Conservation (phyloP, 2,797 vertebrate genomes). For the Simalia tracyae region DNA sequence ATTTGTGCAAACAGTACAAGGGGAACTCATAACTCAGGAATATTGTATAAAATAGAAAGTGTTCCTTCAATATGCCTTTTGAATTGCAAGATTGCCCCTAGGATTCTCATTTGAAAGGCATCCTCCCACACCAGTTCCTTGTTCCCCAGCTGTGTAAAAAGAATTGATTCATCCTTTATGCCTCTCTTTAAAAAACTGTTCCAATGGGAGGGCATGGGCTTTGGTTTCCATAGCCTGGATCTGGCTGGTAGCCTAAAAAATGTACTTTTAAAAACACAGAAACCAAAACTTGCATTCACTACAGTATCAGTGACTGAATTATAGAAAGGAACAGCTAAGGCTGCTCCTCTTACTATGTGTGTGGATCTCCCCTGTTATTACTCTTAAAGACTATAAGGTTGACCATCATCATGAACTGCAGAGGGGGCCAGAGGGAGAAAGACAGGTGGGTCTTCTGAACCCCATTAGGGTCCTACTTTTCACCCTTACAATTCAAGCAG, state of each 20-base stretch:
- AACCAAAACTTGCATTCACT: neutral
- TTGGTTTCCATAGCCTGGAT: neutral
- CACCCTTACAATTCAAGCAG: neutral
- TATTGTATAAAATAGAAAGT: neutral
- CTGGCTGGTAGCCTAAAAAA: neutral
- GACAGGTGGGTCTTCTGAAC: neutral
- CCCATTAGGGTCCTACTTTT: neutral
- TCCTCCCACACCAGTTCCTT: neutral
- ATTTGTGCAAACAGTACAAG: constrained; percentile 5
- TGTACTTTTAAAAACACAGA: neutral
- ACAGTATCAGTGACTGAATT: neutral
- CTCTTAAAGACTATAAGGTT: neutral
- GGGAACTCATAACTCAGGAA: neutral
- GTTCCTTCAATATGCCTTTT: neutral
- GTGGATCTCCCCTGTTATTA: neutral
- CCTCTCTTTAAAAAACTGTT: neutral
- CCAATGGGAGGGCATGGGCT: neutral
- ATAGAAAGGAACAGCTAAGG: too few species aligned
- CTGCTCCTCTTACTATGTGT: neutral
- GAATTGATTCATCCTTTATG: neutral
- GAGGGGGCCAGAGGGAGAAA: neutral
- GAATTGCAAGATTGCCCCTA: neutral
- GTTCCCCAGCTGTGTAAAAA: neutral
- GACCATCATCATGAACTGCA: neutral
- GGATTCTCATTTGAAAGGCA: neutral